Base-by-base conservation (phyloP, 2,888 invertebrate genomes). In the Polietes domitor region DNA sequence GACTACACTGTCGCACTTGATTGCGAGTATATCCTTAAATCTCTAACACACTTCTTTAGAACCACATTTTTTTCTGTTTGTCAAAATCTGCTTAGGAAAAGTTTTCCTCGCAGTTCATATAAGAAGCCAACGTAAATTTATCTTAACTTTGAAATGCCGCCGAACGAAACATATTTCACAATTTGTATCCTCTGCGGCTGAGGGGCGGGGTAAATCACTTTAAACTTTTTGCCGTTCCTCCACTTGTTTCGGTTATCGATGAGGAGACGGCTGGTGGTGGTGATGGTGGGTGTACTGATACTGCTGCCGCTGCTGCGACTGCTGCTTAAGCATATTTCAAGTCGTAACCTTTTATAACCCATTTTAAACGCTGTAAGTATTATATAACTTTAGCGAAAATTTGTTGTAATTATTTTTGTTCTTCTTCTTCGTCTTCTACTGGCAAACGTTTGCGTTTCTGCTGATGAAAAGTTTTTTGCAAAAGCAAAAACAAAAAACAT, bases 401-500 rank as follows among this genome's bases (percentile, higher is more conserved):
- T 74, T 70, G n/a, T 74, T 76, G 78, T 70, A 81, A 84, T 81
- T 84, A 84, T 68, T 53, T 50, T 41, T 77, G 55, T 15, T 71
- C 24, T 9, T 58, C 4, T 68, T 53, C 37, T 41, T 77, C 43
- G 9, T 71, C 24, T 9, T 58, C 4, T 58, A 12, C 55, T 24
- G 24, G 4, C 21, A 24, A 3, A 1, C 55, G 24, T 6, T 55
- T 21, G 10, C 26, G 50, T 21, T 76, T 32, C 37, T 72, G 58
- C 26, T 73, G 61, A 73, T 58, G 73, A 73, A 73, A 73, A 24
- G 58, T 61, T 63, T 63, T 63, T 19, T 28, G 21, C 28, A 47
- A 73, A 75, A 43, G 21, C 2, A 9, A 10, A 24, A 61, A 28
- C 26, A 61, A 61, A 61, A 26, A 4, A 61, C n/a, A 63, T 15